Evolutionary conservation across 2,113 vertebrate genomes (phyloP).

Genomic region (Lucifuga dentata): DNA sequence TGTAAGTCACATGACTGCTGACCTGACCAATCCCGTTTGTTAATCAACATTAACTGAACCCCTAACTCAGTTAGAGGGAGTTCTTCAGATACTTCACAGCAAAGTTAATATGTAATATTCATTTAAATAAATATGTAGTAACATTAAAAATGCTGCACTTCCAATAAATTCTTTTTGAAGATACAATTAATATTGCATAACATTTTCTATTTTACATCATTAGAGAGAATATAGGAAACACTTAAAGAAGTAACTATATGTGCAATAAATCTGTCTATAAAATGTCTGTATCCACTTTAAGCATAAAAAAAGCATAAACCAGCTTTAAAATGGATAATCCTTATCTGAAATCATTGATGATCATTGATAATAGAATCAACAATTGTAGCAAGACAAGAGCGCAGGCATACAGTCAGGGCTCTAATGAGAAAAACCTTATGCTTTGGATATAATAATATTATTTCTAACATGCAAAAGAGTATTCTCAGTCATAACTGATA

Average conservation of each 20-base stretch:
- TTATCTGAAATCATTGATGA: no score
- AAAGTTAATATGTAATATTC: constrained; percentile 16
- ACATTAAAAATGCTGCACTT: constrained; percentile 17
- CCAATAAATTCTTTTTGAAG: constrained; percentile 14
- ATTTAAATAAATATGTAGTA: constrained; percentile 24
- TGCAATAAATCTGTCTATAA: neutral
- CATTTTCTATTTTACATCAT: neutral
- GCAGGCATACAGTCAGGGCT: no score
- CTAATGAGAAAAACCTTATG: no score
- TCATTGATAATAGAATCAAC: no score
- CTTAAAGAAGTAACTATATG: neutral
- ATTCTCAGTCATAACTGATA: no score
- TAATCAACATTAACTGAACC: neutral
- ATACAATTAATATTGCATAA: constrained; percentile 3
- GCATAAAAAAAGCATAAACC: neutral
- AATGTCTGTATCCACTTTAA: neutral
- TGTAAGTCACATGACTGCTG: neutral
- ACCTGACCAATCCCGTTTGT: constrained; percentile 16
- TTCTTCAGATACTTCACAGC: neutral
- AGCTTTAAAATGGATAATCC: no score
- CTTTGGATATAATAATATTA: no score
- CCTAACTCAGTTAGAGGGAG: neutral
- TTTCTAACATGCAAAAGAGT: no score
- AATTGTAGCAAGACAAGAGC: no score
- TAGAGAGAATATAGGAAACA: neutral